A percentile compares a stretch with the other conserved stretches of the same genome.
These are phyloP conservation scores for Ariopsis seemanni DNA, from an alignment of 2,113 vertebrate genomes.

Conservation along the genomic window DNA sequence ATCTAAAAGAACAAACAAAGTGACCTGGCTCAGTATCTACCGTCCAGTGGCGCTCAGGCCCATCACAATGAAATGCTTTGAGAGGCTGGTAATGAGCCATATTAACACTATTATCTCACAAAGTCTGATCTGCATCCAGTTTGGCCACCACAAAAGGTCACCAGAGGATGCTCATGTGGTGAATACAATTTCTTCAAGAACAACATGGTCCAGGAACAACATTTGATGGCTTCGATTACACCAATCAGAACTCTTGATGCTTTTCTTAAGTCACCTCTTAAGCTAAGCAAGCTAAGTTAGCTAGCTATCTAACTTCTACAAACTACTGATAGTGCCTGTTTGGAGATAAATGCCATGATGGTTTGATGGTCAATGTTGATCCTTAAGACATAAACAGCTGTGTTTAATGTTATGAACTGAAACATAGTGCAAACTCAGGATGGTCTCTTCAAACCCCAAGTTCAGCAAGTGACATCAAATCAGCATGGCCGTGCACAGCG, in stretches of 20 bases:
- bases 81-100: background rate
- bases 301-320: background rate
- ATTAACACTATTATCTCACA: background rate
- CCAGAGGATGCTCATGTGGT: background rate
- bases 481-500: too few relatives aligned
- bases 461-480: too few relatives aligned
- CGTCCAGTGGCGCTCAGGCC: background rate
- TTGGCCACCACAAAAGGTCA: background rate
- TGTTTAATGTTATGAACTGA: too few relatives aligned
- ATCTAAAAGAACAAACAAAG: slow-evolving; percentile 23
- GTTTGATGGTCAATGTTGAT: background rate
- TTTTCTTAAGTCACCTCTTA: background rate
- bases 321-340: background rate
- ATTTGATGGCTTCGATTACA: background rate
- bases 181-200: background rate
- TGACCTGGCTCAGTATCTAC: background rate
- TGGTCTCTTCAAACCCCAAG: too few relatives aligned
- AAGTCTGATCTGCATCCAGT: background rate
- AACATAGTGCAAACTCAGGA: too few relatives aligned
- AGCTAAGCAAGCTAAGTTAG: background rate
- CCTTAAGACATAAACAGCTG: background rate
- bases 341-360: background rate
- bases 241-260: background rate
- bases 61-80: background rate
- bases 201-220: background rate